Evolutionary conservation across 2,797 vertebrate species (phyloP), one percentile per base, ranked within the genome.

Genomic region (Pangasius macronema): DNA sequence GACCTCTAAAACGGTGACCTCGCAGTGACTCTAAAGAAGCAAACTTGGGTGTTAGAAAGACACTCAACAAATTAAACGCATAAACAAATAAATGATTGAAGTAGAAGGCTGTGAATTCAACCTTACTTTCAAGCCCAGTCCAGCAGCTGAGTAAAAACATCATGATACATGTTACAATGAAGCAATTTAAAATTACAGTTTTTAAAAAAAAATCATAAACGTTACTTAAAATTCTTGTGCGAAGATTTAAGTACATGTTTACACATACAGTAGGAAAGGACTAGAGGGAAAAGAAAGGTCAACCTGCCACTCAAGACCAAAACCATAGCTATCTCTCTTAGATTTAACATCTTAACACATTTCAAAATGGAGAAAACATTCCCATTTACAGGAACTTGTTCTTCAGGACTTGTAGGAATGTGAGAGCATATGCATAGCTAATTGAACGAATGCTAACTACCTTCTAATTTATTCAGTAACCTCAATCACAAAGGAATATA

Each of bases 181-280:
- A 55, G 39, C 30, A 5, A 79, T 79, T 33, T 11, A 51, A 80
- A 57, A 39, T 61, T 42, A 22, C 18, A 57, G 53, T 77, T 18
- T 73, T 73, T 39, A 42, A 42, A 42, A 3, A 72, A 42, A 72
- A 42, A 14, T 36, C 33, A 70, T 70, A 39, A 70, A 7, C 1
- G 7, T 39, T 70, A 18, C 33, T 70, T 70, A 22, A 39, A 70
- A 39, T 70, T 33, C n/a, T 72, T 72, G 36, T 75, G 57, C 18
- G 1, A 0, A 46, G 42, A 46, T 46, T 46, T 46, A 8, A 11
- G n/a, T 63, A 63, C 57, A 82, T 36, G 73, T 53, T 75, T 36
- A 85, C 76, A 72, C 59, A 51, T 88, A 90, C 82, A 88, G 76
- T 84, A 87, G 88, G 75, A 87, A 88, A 83, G 85, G 86, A 85